Evolutionary conservation across 2,888 invertebrate species (phyloP), one percentile per base, ranked within the genome.

Genomic region (Sthenelais limicola): DNA sequence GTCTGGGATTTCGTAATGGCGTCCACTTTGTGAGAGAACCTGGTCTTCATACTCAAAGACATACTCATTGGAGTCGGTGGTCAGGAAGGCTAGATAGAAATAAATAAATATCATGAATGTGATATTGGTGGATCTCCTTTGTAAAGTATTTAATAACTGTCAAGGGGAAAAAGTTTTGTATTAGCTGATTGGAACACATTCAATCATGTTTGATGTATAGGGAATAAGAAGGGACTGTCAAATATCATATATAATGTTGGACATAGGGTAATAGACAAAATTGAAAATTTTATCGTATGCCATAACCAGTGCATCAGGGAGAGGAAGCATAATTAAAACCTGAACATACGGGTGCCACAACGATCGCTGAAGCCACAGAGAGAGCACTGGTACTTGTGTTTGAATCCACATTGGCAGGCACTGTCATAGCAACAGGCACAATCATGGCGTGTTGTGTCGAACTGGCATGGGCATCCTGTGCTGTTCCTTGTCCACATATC

Each of bases 361-460:
- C 62, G 52, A 24, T 70, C 54, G 18, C 35, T 35, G 43, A 38
- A 70, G 15, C 70, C 70, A 21, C 70, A 70, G 26, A 28, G 52
- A n/a, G 54, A 26, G n/a, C 70, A 70, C 70, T 70, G 70, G 56
- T 54, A 70, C 52, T 70, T 70, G 56, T 54, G 28, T 30, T 32
- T 32, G 18, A 26, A 24, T 35, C n/a, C 38, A 30, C 70, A 70
- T 35, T 52, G 70, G 21, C 70, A 70, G 21, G 33, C 70, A 1
- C 35, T n/a, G 24, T 56, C 70, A 7, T 38, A 21, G 54, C 70
- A 70, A n/a, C 70, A 70, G 38, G 70, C 70, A n/a, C 70, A 70
- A n/a, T 70, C 54, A 18, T 28, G 26, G 24, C 21, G 49, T 18
- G 3, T 15, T 1, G 35, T 21, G 30, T 70, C 70, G 26, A 70